A percentile compares a stretch with the other conserved stretches of the same genome.
These are phyloP conservation scores for Panurus biarmicus DNA, from an alignment of 2,113 vertebrate genomes.

Conservation along the genomic window DNA sequence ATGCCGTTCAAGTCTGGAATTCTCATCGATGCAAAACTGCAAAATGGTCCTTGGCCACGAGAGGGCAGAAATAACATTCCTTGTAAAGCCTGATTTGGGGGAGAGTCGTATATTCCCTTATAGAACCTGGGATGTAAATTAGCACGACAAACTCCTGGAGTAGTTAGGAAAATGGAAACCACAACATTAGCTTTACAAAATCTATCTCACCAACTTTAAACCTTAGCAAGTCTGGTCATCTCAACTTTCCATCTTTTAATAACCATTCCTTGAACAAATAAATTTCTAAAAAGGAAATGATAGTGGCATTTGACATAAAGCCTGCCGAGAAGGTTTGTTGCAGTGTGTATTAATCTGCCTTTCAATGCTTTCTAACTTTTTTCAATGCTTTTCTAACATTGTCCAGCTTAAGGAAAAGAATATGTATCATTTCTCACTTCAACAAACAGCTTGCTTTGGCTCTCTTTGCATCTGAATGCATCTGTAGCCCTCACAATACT, in stretches of 20 bases:
- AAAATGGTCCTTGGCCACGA: conserved; percentile 45
- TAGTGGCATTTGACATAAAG: not conserved
- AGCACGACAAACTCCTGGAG: not conserved
- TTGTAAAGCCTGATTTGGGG: not conserved
- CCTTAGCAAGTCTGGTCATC: not conserved
- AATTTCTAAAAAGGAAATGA: not conserved
- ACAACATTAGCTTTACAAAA: not conserved
- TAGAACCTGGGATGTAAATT: not conserved
- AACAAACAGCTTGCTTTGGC: not conserved
- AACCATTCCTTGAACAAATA: not conserved
- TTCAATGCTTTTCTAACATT: not conserved
- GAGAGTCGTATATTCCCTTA: not conserved
- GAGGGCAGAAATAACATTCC: conserved; percentile 49
- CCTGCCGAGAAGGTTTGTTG: not conserved
- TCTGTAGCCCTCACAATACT: not conserved
- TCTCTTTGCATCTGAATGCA: not conserved
- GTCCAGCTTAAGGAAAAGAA: not conserved
- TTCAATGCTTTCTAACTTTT: not conserved
- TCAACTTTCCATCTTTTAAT: not conserved
- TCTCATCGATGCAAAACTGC: not conserved
- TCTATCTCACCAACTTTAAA: not conserved
- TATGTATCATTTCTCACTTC: not conserved
- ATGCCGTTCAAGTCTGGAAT: not conserved
- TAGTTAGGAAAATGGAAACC: not conserved
- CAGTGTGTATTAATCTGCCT: not conserved